Percentiles rank a stretch among this genome's conserved stretches.
These are phyloP conservation scores for Arizona elegans DNA, from an alignment of 2,113 vertebrate genomes.

Conservation along the genomic window DNA sequence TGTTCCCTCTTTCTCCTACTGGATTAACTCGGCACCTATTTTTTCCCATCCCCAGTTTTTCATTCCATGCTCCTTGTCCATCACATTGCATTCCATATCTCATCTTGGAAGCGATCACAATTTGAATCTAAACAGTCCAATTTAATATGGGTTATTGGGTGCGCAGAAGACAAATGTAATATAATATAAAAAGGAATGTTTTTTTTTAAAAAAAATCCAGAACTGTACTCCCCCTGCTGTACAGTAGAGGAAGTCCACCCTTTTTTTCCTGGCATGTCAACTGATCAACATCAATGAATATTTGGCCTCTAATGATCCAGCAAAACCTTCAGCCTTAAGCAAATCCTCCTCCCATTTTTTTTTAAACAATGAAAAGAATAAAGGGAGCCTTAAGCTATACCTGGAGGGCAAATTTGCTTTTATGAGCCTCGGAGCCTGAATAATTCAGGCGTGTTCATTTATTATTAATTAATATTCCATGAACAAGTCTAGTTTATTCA, in stretches of 20 bases:
- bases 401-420: constrained; percentile 69
- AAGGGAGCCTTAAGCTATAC: constrained; percentile 54
- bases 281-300: fast-evolving
- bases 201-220: neutral
- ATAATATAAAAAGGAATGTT: neutral
- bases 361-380: neutral
- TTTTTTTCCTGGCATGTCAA: neutral
- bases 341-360: constrained; percentile 17
- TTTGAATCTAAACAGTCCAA: neutral
- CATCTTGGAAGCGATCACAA: neutral
- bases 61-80: neutral
- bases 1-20: neutral
- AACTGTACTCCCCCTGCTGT: neutral
- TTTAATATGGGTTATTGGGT: neutral
- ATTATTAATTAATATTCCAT: constrained; percentile 70
- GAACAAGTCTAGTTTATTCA: constrained; percentile 68
- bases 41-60: neutral
- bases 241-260: neutral
- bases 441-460: constrained; percentile 65
- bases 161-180: neutral
- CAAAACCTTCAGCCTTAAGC: constrained; percentile 41
- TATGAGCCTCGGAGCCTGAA: constrained; percentile 66
- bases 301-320: constrained; percentile 48
- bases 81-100: neutral
- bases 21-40: no score